Conservation (phyloP, 2,113 vertebrate genomes). For the Stictonetta naevosa region DNA sequence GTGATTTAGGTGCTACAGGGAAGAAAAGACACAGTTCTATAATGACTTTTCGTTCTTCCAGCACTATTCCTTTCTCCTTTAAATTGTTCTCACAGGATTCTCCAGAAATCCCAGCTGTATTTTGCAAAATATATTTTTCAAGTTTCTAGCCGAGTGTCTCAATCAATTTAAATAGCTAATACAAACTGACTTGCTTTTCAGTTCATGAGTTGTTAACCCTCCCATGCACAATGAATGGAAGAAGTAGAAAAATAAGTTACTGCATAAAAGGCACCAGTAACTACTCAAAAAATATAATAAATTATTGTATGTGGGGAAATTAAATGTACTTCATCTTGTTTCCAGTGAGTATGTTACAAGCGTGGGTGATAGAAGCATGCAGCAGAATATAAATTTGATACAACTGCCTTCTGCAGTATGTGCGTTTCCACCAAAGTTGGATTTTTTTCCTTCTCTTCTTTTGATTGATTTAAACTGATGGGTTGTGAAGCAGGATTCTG, state of each 20-base stretch:
- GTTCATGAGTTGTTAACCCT: background rate
- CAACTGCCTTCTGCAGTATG: background rate
- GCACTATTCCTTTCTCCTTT: background rate
- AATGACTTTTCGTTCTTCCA: background rate
- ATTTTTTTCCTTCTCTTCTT: background rate
- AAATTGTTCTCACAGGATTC: background rate
- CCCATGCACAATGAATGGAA: background rate
- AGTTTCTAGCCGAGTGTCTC: background rate
- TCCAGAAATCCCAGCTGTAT: background rate
- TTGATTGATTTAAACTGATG: slow-evolving; percentile 31
- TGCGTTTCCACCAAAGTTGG: background rate
- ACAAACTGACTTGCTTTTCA: background rate
- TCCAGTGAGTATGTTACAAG: slow-evolving; percentile 32
- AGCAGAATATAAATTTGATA: slow-evolving; percentile 38
- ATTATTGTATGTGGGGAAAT: slow-evolving; percentile 18
- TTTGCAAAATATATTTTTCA: background rate
- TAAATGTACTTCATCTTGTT: slow-evolving; percentile 29
- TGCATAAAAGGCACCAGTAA: background rate
- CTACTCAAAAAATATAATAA: slow-evolving; percentile 16
- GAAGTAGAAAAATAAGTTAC: slow-evolving; percentile 10
- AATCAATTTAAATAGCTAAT: background rate
- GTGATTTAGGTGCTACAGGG: background rate
- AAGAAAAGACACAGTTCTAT: background rate
- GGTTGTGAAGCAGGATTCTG: background rate
- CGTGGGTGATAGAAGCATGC: background rate